Evolutionary conservation across 2,797 vertebrate genomes (phyloP).

Genomic region (Spondyliosoma cantharus): DNA sequence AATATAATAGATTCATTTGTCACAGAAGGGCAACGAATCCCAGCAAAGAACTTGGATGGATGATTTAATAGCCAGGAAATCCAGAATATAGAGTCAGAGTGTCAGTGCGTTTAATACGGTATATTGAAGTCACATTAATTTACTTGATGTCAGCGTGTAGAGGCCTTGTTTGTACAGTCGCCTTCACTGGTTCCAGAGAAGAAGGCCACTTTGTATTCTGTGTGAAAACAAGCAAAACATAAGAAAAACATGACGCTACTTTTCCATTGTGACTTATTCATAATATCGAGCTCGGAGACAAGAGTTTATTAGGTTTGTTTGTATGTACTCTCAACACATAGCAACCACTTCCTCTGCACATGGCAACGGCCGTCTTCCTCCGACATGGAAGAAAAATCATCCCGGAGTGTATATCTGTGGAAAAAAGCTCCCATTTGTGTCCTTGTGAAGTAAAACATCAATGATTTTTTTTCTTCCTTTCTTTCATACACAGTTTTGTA

Average conservation of each 20-base stretch:
- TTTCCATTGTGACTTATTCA: constrained; percentile 17
- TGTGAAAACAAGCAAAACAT: constrained; percentile 1
- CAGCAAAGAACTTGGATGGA: constrained; percentile 52
- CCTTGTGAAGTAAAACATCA: constrained; percentile 37
- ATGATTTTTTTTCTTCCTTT: not conserved
- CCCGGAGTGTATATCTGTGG: constrained; percentile 20
- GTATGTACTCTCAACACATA: constrained; percentile 16
- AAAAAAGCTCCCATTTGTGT: constrained; percentile 13
- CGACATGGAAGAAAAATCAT: constrained; percentile 20
- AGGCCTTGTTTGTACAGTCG: constrained; percentile 22
- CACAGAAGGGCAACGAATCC: constrained; percentile 65
- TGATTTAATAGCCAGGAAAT: constrained; percentile 65
- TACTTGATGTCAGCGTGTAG: constrained; percentile 48
- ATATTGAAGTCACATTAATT: constrained; percentile 58
- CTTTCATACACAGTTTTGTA: constrained; percentile 26
- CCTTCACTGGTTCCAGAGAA: constrained; percentile 10
- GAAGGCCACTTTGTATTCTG: not conserved
- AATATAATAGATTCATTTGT: constrained; percentile 75
- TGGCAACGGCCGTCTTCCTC: constrained; percentile 14
- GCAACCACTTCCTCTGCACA: constrained; percentile 9
- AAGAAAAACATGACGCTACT: not conserved
- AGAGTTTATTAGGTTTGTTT: constrained; percentile 32
- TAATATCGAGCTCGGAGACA: constrained; percentile 1
- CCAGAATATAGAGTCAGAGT: constrained; percentile 52
- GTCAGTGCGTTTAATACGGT: constrained; percentile 62